A percentile compares a stretch with the other conserved stretches of the same genome.
phyloP scores from a whole-genome alignment of 2,888 invertebrate genomes.

The Lochmaea capreae region DNA sequence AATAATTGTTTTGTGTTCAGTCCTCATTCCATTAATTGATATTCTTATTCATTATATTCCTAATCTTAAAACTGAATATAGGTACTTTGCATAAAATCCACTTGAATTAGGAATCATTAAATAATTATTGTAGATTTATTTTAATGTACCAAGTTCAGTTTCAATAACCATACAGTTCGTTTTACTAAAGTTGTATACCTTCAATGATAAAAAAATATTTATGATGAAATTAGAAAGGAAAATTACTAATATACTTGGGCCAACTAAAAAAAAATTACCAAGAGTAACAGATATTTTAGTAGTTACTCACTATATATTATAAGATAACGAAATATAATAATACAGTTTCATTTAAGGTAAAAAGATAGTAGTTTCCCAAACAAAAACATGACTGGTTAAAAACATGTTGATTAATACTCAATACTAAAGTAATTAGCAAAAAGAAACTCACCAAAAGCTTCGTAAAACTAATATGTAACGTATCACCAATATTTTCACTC shows the following conservation, averaged over 20 bases:
- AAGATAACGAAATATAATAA: too few species aligned
- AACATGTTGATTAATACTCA: background rate
- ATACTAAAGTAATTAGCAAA: background rate
- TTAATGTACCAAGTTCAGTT: background rate
- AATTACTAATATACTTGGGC: slow-evolving; percentile 36
- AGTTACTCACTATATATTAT: too few species aligned
- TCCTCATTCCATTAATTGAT: background rate
- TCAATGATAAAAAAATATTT: background rate
- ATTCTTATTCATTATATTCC: too few species aligned
- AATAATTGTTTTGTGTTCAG: background rate
- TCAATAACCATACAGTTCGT: background rate
- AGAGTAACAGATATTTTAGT: too few species aligned
- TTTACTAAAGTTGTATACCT: background rate
- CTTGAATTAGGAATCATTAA: background rate
- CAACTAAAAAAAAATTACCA: too few species aligned
- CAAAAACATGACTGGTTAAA: background rate
- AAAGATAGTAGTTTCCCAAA: background rate
- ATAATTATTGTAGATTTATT: background rate
- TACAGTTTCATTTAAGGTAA: too few species aligned
- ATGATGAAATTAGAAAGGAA: slow-evolving; percentile 48
- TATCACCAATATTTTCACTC: background rate
- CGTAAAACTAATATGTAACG: background rate
- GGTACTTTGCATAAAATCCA: too few species aligned
- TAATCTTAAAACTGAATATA: too few species aligned
- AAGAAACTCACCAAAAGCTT: slow-evolving; percentile 3